Evolutionary conservation across 1,140 invertebrate genomes (phyloP), one percentile per base, ranked within the genome.

Genomic region (Trichomalopsis sarcophagae): DNA sequence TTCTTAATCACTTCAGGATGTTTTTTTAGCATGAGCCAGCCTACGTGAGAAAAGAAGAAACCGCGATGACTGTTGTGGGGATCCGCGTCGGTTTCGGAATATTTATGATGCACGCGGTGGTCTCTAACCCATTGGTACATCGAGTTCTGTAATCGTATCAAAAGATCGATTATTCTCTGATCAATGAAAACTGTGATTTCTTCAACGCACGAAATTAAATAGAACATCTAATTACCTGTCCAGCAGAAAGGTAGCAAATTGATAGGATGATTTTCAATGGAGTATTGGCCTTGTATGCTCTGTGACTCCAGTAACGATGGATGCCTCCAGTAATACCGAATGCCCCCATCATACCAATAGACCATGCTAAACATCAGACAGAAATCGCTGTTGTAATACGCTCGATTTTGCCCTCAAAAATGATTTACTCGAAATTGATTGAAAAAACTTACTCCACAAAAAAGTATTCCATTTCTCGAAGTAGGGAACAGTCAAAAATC

Each of bases 1-100:
- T 95, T 96, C 30, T 90, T 93, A 30, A 95, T 93, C 0, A 98
- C 97, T 81, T 97, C 95, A 0, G 97, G 97, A 92, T 98, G 97
- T 91, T 98, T 98, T 80, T 95, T 94, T 92, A 95, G 94, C 95
- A 97, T 95, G 86, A 98, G 93, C 98, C 98, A 99, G 2, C 98
- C 98, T 40, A 98, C 95, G 88, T 98, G 98, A 0, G 97, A 94
- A 92, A 98, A 99, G 93, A 98, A 98, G 91, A 98, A 98, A 0
- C 98, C 98, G 14, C 97, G 94, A 66, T 95, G 95, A 6, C 96
- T 96, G 89, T 98, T 97, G 89, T 98, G 97, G 0, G 98, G 98
- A 92, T 99, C 98, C 0, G 97, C 97, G 89, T 97, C 95, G 0
- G 97, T 98, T 89, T 99, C 98, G 0, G 96, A 96, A 92, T 95